Base-by-base conservation (phyloP, 2,113 vertebrate species). In the Microcebus lehilahytsara region DNA sequence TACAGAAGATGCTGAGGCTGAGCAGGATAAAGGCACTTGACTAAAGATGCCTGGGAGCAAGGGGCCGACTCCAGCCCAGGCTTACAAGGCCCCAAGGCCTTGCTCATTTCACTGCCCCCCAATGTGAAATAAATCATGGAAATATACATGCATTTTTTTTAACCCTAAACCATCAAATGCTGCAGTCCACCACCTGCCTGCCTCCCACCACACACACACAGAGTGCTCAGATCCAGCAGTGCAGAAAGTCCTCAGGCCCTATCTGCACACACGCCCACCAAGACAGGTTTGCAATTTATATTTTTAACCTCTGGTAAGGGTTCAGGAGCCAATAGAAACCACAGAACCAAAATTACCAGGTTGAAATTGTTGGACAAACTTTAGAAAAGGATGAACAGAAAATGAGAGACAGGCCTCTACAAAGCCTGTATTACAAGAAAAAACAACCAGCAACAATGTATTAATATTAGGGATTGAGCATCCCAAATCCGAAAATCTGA, bases 281-380 rank as follows among this genome's bases (percentile, higher is more conserved):
- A 83, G 72, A 53, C 5, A 11, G 79, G 79, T 30, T 56, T 67
- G 75, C n/a, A 72, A n/a, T 72, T 78, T 78, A 40, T 92, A 95
- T 62, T 89, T 97, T 74, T 91, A 96, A 81, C 51, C 88, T 85
- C 80, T 80, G 40, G 56, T 66, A 88, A 93, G 46, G 51, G 30
- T 56, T 64, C 67, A 40, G 81, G 87, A 96, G 89, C 60, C 40
- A 77, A 85, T 1, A 71, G 92, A 93, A 93, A 93, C 60, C 77
- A 91, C 32, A 89, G 62, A 19, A 79, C 89, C 81, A 95, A 98
- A 96, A 93, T 83, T 19, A 97, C 32, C 42, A 51, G 64, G 93
- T 98, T 96, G 66, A 97, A 9, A 1, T 91, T 95, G 66, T 37
- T 90, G 49, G 88, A 53, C 80, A 95, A 96, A 93, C 89, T 95